phyloP scores from a whole-genome alignment of 2,113 vertebrate species.

The Brachyhypopomus occidentalis region DNA sequence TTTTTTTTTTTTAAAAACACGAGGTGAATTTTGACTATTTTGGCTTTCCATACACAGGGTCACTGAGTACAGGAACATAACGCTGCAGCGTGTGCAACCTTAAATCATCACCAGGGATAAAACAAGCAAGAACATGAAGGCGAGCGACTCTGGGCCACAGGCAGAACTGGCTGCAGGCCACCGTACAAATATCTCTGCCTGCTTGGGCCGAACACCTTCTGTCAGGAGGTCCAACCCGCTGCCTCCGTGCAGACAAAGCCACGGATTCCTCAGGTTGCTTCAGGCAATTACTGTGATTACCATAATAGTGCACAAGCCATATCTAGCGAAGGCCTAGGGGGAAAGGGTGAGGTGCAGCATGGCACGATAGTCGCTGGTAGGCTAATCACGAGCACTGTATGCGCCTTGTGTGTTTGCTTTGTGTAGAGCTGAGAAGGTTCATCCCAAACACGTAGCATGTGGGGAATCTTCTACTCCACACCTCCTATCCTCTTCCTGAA shows the following conservation, averaged over 20 bases:
- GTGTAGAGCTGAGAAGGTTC: neutral
- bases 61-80: conserved; percentile 7
- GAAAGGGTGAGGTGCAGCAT: conserved; percentile 11
- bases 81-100: neutral
- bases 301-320: neutral
- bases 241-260: no score
- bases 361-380: no score
- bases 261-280: neutral
- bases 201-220: conserved; percentile 8
- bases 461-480: neutral
- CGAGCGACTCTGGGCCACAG: conserved; percentile 15
- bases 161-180: conserved; percentile 11
- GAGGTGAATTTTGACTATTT: no score
- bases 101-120: conserved; percentile 31
- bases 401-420: neutral
- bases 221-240: neutral
- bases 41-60: neutral
- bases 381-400: conserved; percentile 7
- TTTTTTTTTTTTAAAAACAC: no score
- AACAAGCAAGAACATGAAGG: conserved; percentile 40
- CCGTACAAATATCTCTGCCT: conserved; percentile 5
- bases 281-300: conserved; percentile 33
- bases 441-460: neutral
- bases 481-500: neutral
- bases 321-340: conserved; percentile 25